phyloP scores from a whole-genome alignment of 2,888 invertebrate species.

The Chrysolina americana region DNA sequence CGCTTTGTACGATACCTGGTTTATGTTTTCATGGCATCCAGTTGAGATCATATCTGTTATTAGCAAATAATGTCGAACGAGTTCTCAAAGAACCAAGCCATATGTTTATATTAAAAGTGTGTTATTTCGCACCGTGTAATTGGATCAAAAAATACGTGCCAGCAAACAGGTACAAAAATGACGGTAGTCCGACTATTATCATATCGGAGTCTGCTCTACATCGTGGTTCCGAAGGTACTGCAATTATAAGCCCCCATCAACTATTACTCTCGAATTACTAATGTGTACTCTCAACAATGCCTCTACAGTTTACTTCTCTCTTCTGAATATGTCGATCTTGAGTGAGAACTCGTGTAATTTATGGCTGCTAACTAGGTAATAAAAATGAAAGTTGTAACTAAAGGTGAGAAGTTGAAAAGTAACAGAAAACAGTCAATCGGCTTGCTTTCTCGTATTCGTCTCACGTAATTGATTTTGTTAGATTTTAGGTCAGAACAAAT shows the following conservation, averaged over 20 bases:
- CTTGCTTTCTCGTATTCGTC: slow-evolving; percentile 18
- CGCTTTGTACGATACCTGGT: background rate
- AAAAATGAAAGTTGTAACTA: slow-evolving; percentile 12
- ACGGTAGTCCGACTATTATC: too few relatives aligned
- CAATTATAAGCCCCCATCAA: too few relatives aligned
- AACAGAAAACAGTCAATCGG: slow-evolving; percentile 10
- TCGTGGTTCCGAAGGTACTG: too few relatives aligned
- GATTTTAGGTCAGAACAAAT: slow-evolving; percentile 10
- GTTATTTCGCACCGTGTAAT: too few relatives aligned
- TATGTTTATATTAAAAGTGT: background rate
- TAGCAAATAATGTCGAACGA: background rate
- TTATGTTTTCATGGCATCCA: background rate
- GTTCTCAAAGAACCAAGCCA: background rate
- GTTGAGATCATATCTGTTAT: background rate
- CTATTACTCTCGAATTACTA: too few relatives aligned
- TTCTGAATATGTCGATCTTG: background rate
- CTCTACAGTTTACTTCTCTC: background rate
- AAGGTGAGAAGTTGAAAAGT: slow-evolving; percentile 17
- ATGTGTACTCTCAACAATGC: background rate
- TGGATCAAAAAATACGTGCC: too few relatives aligned
- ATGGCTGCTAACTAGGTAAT: too few relatives aligned
- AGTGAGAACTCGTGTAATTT: background rate
- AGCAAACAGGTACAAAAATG: too few relatives aligned
- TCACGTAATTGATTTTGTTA: slow-evolving; percentile 9
- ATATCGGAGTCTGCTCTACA: too few relatives aligned